phyloP scores from a whole-genome alignment of 2,888 invertebrate genomes.

The Lasioglossum vierecki region DNA sequence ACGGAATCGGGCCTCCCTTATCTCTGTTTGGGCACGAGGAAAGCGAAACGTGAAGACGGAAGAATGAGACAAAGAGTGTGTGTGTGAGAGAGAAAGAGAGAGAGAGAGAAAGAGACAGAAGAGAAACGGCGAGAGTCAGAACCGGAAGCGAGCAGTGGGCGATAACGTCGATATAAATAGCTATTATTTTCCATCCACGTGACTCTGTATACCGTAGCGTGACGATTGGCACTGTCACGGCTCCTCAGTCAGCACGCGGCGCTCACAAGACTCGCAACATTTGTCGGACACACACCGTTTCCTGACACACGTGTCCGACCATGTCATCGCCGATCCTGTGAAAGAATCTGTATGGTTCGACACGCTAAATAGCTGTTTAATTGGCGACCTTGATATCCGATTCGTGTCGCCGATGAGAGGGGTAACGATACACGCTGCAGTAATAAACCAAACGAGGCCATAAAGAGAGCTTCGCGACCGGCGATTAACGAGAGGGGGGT shows the following conservation, averaged over 20 bases:
- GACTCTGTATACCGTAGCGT: conserved; percentile 51
- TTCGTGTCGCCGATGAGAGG: neutral
- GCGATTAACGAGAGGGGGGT: neutral
- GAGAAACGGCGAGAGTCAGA: neutral
- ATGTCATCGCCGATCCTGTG: neutral
- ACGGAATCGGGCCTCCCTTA: conserved; percentile 32
- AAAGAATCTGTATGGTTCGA: neutral
- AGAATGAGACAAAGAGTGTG: neutral
- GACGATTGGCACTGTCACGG: conserved; percentile 54
- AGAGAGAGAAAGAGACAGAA: neutral
- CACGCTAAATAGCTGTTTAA: neutral
- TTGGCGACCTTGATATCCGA: neutral
- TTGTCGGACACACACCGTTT: conserved; percentile 7
- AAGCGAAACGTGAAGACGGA: conserved; percentile 17
- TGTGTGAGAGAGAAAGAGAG: neutral
- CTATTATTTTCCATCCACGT: conserved; percentile 69
- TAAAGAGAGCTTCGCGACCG: neutral
- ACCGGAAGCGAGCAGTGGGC: conserved; percentile 51
- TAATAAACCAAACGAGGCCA: neutral
- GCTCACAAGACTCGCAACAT: neutral
- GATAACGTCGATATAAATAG: conserved; percentile 66
- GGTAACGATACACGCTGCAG: neutral
- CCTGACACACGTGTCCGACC: neutral
- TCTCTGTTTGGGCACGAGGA: conserved; percentile 26
- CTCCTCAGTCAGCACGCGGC: conserved; percentile 36